Conservation (phyloP, 2,113 vertebrate species). For the Notarius quadriscutis region DNA sequence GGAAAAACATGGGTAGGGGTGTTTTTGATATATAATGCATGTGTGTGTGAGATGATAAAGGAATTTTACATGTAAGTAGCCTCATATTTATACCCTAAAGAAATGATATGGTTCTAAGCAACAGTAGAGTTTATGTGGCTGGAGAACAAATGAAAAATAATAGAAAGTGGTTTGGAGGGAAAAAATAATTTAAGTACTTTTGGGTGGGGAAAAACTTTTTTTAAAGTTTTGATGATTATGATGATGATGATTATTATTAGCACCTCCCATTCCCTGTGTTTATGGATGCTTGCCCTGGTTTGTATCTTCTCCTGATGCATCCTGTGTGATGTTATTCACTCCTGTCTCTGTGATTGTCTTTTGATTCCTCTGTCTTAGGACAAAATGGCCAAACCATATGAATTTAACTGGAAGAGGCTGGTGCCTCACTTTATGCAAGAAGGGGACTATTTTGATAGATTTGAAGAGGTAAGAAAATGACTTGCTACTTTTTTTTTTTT, state of each 20-base stretch:
- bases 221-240: neutral
- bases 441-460: constrained; percentile 91
- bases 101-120: neutral
- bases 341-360: neutral
- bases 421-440: constrained; percentile 93
- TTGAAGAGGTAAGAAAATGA: constrained; percentile 87
- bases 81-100: neutral
- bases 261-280: constrained; percentile 22
- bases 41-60: neutral
- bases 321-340: constrained; percentile 1
- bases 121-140: neutral
- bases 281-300: neutral
- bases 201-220: neutral
- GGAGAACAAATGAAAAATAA: neutral
- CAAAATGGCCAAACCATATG: constrained; percentile 95
- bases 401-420: constrained; percentile 96
- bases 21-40: too few relatives aligned
- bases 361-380: constrained; percentile 67
- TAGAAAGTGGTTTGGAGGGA: neutral
- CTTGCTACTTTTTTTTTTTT: neutral
- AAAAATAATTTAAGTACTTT: neutral
- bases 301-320: neutral
- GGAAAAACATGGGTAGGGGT: too few relatives aligned
- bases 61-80: neutral
- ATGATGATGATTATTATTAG: neutral